These are phyloP conservation scores for Papilio aristodemus DNA, from an alignment of 1,140 invertebrate species.

Conservation along the genomic window DNA sequence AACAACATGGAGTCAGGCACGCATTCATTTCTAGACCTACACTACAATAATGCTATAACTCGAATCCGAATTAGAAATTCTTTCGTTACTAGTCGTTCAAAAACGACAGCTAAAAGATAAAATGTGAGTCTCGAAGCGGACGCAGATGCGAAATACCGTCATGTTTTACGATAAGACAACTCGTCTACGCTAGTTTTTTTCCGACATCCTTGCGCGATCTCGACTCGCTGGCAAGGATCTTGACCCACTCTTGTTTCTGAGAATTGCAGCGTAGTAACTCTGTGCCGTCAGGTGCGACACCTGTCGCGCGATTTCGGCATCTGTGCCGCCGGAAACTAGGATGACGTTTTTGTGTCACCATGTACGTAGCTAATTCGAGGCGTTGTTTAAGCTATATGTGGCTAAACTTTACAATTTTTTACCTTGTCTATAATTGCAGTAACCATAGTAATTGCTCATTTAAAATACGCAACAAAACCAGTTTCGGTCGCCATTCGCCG, in stretches of 20 bases:
- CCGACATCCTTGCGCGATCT: conserved; percentile 13
- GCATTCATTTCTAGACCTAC: conserved; percentile 32
- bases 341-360: conserved; percentile 5
- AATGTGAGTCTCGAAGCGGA: conserved; percentile 7
- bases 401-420: background rate
- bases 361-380: background rate
- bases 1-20: conserved; percentile 37
- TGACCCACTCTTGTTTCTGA: conserved; percentile 29
- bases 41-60: conserved; percentile 5
- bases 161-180: background rate
- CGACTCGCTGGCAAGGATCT: conserved; percentile 10
- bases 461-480: conserved; percentile 14
- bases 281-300: background rate
- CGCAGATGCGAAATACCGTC: conserved; percentile 31
- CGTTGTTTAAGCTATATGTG: conserved; percentile 10
- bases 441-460: conserved; percentile 7
- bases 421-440: conserved; percentile 9
- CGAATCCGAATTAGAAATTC: background rate
- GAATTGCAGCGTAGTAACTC: conserved; percentile 19
- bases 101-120: conserved; percentile 15
- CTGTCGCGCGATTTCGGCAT: conserved; percentile 22
- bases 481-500: conserved; percentile 9
- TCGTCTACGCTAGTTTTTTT: conserved; percentile 29
- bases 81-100: background rate
- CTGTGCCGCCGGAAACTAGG: conserved; percentile 9